phyloP scores from a whole-genome alignment of 2,113 vertebrate genomes.

The Trichomycterus rosablanca region DNA sequence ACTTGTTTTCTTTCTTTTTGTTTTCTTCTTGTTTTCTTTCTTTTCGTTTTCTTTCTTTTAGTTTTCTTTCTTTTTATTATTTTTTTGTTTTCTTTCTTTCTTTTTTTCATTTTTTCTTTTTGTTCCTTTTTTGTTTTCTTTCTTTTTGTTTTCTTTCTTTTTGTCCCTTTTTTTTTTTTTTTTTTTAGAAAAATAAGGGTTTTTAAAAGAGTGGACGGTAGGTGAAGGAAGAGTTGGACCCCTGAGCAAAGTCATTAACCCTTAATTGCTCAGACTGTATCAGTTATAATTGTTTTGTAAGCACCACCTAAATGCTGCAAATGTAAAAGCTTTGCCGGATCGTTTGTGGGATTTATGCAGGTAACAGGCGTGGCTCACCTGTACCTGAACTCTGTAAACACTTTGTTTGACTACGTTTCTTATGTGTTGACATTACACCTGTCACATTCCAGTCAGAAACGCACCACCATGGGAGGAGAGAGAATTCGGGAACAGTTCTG shows the following conservation, averaged over 20 bases:
- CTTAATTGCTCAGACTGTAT: slow-evolving; percentile 4
- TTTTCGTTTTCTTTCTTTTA: too few relatives aligned
- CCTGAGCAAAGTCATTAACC: too few relatives aligned
- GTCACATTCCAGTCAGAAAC: slow-evolving; percentile 11
- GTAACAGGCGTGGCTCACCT: slow-evolving; percentile 20
- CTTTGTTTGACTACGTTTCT: slow-evolving; percentile 37
- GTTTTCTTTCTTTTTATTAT: too few relatives aligned
- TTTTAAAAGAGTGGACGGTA: slow-evolving; percentile 22
- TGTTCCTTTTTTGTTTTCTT: too few relatives aligned
- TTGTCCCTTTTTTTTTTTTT: slow-evolving; percentile 67
- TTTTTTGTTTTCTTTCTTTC: too few relatives aligned
- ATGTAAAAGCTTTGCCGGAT: neutral
- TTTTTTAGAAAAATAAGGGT: slow-evolving; percentile 39
- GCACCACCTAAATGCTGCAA: too few relatives aligned
- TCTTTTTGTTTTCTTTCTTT: too few relatives aligned
- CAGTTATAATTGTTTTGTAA: neutral
- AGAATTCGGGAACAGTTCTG: slow-evolving; percentile 52
- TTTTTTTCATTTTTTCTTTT: too few relatives aligned
- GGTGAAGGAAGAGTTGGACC: neutral
- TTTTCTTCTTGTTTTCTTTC: too few relatives aligned
- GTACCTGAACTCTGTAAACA: slow-evolving; percentile 21
- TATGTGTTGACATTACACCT: slow-evolving; percentile 17
- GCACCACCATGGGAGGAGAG: slow-evolving; percentile 12
- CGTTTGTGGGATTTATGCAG: slow-evolving; percentile 17
- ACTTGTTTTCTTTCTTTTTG: too few relatives aligned